These are phyloP conservation scores for Prionailurus bengalensis DNA, from an alignment of 2,113 vertebrate species.

Conservation along the genomic window DNA sequence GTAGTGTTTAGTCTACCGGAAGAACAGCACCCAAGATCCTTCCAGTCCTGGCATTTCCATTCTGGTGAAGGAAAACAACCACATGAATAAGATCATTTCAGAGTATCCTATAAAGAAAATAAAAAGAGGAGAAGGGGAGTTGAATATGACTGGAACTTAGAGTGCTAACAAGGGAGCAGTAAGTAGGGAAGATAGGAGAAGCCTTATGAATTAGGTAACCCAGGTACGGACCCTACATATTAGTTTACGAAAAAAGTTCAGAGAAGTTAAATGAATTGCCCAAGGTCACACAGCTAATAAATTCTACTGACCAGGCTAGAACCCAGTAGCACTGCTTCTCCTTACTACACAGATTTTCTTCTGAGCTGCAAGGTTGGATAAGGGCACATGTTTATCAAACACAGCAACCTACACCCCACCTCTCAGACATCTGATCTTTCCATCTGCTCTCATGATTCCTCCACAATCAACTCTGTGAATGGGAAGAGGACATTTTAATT, in stretches of 20 bases:
- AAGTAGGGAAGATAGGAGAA: not conserved
- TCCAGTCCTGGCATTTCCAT: not conserved
- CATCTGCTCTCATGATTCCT: not conserved
- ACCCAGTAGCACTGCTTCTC: not conserved
- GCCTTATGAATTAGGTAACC: not conserved
- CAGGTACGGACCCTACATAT: not conserved
- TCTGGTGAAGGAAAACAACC: not conserved
- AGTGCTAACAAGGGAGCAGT: not conserved
- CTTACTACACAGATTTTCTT: not conserved
- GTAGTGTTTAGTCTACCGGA: not conserved
- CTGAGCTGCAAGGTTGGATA: not conserved
- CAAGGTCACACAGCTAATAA: not conserved
- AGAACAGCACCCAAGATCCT: not conserved
- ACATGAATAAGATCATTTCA: not conserved
- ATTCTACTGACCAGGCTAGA: not conserved
- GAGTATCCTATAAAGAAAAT: not conserved
- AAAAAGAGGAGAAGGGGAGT: not conserved
- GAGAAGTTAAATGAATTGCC: slow-evolving; percentile 1
- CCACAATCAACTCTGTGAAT: not conserved
- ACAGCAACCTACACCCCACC: not conserved
- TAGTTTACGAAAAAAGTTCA: not conserved
- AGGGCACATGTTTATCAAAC: not conserved
- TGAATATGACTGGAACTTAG: not conserved
- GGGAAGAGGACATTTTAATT: not conserved
- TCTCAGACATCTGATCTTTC: not conserved